These are phyloP conservation scores for Macaria liturata DNA, from an alignment of 2,888 invertebrate genomes.

Conservation along the genomic window DNA sequence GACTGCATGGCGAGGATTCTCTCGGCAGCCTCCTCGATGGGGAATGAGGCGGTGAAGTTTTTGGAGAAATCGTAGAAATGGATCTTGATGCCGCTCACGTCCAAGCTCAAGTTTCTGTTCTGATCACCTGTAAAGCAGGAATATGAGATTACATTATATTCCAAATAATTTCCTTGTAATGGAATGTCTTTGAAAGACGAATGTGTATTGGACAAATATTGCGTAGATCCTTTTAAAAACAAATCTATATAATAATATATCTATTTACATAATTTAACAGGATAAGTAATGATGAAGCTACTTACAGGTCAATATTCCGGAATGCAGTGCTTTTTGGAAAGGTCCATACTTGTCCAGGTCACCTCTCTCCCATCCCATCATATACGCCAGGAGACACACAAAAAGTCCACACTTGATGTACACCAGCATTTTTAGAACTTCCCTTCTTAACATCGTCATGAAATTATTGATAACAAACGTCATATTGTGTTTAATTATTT, in stretches of 20 bases:
- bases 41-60: constrained; percentile 47
- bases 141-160: neutral
- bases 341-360: constrained; percentile 21
- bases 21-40: constrained; percentile 55
- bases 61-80: constrained; percentile 65
- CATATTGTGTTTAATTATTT: neutral
- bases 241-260: too few relatives aligned
- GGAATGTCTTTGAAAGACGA: too few relatives aligned
- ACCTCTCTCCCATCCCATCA: constrained; percentile 16
- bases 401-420: constrained; percentile 2
- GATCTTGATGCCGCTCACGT: constrained; percentile 61
- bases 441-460: neutral
- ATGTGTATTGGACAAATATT: too few relatives aligned
- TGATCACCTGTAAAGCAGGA: constrained; percentile 53
- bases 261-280: too few relatives aligned
- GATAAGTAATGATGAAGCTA: neutral
- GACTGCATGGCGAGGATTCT: constrained; percentile 54
- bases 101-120: constrained; percentile 52
- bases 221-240: too few relatives aligned
- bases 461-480: neutral
- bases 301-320: constrained; percentile 18
- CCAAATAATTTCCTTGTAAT: too few relatives aligned
- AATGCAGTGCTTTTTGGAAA: constrained; percentile 18
- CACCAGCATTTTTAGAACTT: neutral
- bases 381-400: constrained; percentile 9